A percentile compares a stretch with the other conserved stretches of the same genome.
These are phyloP conservation scores for Cephalopholis sonnerati DNA, from an alignment of 2,113 vertebrate species.

Conservation along the genomic window DNA sequence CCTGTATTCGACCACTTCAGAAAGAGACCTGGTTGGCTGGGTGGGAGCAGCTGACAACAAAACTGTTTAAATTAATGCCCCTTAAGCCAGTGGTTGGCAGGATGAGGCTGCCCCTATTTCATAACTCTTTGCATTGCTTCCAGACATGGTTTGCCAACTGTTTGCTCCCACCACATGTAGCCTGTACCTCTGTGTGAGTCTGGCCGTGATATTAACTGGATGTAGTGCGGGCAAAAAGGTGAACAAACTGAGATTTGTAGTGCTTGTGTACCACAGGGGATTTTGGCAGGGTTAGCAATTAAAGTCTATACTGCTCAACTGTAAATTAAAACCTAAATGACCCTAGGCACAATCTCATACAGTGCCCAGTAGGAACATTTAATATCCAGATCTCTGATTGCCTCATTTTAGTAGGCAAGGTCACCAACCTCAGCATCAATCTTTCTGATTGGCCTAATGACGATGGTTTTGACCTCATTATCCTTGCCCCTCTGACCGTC, in stretches of 20 bases:
- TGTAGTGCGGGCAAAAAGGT: background rate
- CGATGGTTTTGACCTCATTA: slow-evolving; percentile 84
- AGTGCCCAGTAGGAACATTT: slow-evolving; percentile 58
- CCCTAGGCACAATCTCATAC: slow-evolving; percentile 37
- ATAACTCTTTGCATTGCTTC: background rate
- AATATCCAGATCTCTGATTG: slow-evolving; percentile 64
- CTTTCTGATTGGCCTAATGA: slow-evolving; percentile 89
- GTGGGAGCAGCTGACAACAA: background rate
- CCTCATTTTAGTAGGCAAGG: slow-evolving; percentile 66
- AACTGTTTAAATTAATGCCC: background rate
- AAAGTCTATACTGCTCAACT: slow-evolving; percentile 31
- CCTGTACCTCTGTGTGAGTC: background rate
- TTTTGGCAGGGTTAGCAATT: slow-evolving; percentile 30
- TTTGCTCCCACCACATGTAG: background rate
- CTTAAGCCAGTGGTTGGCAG: background rate
- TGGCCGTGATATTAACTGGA: background rate
- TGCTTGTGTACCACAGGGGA: slow-evolving; percentile 10
- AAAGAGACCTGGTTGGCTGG: too few species aligned
- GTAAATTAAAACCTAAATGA: slow-evolving; percentile 65
- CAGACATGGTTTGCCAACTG: too few species aligned
- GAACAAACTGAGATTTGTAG: background rate
- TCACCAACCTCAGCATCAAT: slow-evolving; percentile 87
- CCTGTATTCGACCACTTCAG: too few species aligned
- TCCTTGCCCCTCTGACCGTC: slow-evolving; percentile 71
- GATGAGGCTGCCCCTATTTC: background rate